Percentiles rank a stretch among this genome's conserved stretches.
phyloP scores from a whole-genome alignment of 2,797 vertebrate genomes.

The Halcyon smyrnensis region DNA sequence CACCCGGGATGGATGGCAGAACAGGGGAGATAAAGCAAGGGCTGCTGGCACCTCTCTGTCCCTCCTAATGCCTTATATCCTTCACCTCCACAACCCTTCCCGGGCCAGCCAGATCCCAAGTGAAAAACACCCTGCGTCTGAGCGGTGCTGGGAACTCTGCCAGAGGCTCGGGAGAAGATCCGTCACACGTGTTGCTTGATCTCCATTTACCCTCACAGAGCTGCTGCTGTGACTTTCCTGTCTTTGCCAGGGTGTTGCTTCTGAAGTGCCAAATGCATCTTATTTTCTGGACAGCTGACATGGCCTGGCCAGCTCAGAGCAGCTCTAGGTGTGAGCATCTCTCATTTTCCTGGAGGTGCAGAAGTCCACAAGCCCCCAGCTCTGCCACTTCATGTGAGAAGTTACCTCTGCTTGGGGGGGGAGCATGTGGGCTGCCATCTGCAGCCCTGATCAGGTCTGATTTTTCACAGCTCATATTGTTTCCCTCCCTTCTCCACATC shows the following conservation, averaged over 20 bases:
- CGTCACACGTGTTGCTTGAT: slow-evolving; percentile 5
- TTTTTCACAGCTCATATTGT: background rate
- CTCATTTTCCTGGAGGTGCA: background rate
- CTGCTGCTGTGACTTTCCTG: slow-evolving; percentile 33
- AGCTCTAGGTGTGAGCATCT: background rate
- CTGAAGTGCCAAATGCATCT: background rate
- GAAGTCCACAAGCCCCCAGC: background rate
- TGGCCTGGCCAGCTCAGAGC: background rate
- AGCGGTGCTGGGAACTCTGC: background rate
- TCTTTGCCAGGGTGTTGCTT: background rate
- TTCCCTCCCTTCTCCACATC: background rate
- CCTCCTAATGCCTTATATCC: background rate
- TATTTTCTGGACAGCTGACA: background rate
- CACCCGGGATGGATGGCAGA: background rate
- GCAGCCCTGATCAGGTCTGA: background rate
- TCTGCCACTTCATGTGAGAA: background rate
- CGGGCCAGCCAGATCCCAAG: background rate
- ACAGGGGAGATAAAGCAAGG: background rate
- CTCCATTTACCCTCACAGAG: background rate
- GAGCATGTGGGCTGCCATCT: rapidly evolving
- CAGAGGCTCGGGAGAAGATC: background rate
- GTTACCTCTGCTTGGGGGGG: background rate
- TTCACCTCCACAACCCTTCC: background rate
- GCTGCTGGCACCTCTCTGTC: background rate
- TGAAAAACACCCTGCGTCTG: background rate